Percentiles rank a stretch among this genome's conserved stretches.
phyloP scores from a whole-genome alignment of 2,113 vertebrate species.

The Pseudorectes ferrugineus region DNA sequence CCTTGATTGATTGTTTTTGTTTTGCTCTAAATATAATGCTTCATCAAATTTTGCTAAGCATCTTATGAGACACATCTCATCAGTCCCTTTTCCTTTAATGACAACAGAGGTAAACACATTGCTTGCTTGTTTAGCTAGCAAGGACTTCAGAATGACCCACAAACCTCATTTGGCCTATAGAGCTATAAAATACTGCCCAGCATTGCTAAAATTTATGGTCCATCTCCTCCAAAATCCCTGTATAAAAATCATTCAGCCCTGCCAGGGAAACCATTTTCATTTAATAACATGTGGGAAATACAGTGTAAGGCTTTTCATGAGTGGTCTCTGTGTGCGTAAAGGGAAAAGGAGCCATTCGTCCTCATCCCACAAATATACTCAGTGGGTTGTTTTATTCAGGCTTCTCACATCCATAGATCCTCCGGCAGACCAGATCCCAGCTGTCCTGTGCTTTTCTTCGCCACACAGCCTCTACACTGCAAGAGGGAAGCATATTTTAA shows the following conservation, averaged over 20 bases:
- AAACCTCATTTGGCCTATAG: not conserved
- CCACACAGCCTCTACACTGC: fast-evolving
- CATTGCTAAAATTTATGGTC: not conserved
- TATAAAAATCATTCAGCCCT: not conserved
- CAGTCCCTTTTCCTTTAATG: not conserved
- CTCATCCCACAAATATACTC: not conserved
- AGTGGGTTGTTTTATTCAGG: not conserved
- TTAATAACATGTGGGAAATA: not conserved
- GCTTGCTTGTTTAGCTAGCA: not conserved
- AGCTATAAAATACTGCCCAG: not conserved
- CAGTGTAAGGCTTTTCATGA: not conserved
- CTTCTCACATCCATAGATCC: not conserved
- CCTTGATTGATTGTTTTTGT: not conserved
- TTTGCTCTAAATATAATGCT: not conserved
- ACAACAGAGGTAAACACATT: not conserved
- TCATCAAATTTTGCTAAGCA: not conserved
- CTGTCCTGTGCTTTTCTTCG: not conserved
- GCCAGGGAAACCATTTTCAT: not conserved
- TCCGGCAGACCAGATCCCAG: not conserved
- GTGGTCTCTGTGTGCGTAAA: fast-evolving
- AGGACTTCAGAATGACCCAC: not conserved
- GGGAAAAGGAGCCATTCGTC: not conserved
- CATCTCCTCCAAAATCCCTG: not conserved
- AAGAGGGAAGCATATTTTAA: not conserved
- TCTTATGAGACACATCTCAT: not conserved